Base-by-base conservation (phyloP, 2,888 invertebrate genomes). In the Pseudococcus longispinus region DNA sequence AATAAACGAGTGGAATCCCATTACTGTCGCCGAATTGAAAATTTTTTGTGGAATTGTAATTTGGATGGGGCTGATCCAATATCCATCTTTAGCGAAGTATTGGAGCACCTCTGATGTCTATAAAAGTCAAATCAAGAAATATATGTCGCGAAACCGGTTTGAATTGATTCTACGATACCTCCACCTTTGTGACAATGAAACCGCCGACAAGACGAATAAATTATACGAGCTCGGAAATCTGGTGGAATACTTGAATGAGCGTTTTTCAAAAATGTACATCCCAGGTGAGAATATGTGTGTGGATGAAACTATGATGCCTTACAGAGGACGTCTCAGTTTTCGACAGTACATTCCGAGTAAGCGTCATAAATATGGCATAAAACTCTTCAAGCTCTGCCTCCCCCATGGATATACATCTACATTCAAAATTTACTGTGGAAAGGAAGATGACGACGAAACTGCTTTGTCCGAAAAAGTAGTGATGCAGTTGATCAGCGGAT, bases 241-340 rank as follows among this genome's bases (percentile, higher is more conserved):
- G 55, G 23, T 88, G 15, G 44, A 82, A 42, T 46, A 77, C 32
- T 55, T 88, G 37, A 88, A 87, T 85, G 44, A 29, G 15, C 46
- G 29, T 29, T 88, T 85, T 32, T 20, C 85, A 77, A 26, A 70
- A 26, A 37, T 70, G 20, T 84, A 55, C 20, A 80, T 42, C 26
- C 90, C 89, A 0, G 89, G 89, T 29, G 89, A 89, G 88, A 87
- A 87, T 13, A 26, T 90, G 3, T 88, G 89, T n/a, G 89, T 90
- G 42, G 90, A 90, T 88, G 90, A 90, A 88, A 88, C 89, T 55
- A 89, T 90, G 89, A 88, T 90, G 37, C 90, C 90, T 29, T 90
- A 89, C 89, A 88, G 89, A 51, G 90, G 90, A 13, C 87, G 90
- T 80, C 88, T 90, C 5, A 26, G 77, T 26, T 90, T 90, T 87